Percentiles rank a stretch among this genome's conserved stretches.
These are phyloP conservation scores for Aphrophora alni DNA, from an alignment of 2,888 invertebrate species.

Conservation along the genomic window DNA sequence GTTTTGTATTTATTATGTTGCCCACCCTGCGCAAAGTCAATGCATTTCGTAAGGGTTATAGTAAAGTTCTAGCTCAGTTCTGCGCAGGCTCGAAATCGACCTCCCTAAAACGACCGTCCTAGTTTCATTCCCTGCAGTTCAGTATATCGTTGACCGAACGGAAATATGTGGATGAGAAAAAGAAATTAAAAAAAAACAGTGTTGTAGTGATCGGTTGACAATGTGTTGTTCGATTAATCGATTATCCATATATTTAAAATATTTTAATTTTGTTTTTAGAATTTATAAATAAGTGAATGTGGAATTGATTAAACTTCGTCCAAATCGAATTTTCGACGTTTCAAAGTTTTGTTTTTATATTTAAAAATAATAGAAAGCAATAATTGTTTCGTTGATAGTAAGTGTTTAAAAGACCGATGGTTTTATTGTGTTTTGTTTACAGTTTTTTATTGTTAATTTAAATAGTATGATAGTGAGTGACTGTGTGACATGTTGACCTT, in stretches of 20 bases:
- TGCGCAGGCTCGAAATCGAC: background rate
- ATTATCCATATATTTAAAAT: too few species aligned
- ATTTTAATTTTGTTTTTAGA: too few species aligned
- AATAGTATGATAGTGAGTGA: too few species aligned
- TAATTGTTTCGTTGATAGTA: background rate
- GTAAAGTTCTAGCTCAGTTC: background rate
- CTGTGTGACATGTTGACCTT: too few species aligned
- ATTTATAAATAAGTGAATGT: too few species aligned
- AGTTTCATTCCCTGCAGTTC: background rate
- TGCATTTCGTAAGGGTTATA: background rate
- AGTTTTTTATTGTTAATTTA: too few species aligned
- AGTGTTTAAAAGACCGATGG: too few species aligned
- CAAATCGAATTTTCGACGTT: background rate
- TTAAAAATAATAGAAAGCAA: background rate
- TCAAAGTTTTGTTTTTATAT: background rate
- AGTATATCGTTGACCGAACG: background rate
- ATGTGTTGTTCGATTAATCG: too few species aligned
- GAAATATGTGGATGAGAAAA: background rate
- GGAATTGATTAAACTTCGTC: too few species aligned
- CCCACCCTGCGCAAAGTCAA: background rate
- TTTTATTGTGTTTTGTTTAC: too few species aligned
- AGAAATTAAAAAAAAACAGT: too few species aligned
- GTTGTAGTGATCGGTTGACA: too few species aligned
- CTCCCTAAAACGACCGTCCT: background rate
- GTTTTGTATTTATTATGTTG: background rate